Conservation (phyloP, 2,797 vertebrate species). For the Limosa lapponica region DNA sequence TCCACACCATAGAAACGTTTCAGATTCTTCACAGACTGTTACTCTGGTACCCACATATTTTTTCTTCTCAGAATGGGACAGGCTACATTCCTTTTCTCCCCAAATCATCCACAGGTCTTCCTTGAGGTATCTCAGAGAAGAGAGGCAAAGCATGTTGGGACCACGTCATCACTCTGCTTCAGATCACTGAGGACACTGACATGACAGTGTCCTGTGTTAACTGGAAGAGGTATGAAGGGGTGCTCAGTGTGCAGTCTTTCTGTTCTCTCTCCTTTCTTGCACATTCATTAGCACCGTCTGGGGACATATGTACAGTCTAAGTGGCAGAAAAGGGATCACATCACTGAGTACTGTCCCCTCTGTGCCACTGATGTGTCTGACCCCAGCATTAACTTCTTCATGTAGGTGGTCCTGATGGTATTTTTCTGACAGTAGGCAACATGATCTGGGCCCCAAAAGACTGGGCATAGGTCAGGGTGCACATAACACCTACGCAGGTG, state of each 20-base stretch:
- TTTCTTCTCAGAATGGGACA: background rate
- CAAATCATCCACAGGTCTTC: background rate
- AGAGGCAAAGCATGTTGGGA: background rate
- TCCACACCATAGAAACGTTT: rapidly evolving
- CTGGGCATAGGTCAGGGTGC: background rate
- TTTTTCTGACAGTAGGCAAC: background rate
- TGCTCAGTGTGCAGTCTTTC: background rate
- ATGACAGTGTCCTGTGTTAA: background rate
- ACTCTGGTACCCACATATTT: background rate
- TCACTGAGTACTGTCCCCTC: background rate
- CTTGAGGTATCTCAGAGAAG: background rate
- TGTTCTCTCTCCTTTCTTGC: too few relatives aligned
- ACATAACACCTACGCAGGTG: background rate
- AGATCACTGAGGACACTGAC: background rate
- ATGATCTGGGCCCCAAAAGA: background rate
- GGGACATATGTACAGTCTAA: background rate
- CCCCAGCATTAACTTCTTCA: background rate
- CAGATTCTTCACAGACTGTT: background rate
- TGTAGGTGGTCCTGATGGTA: background rate
- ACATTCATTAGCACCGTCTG: background rate
- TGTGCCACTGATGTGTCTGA: background rate
- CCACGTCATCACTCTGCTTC: background rate
- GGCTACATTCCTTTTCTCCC: background rate
- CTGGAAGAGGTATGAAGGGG: background rate
- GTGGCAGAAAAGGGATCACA: background rate